Evolutionary conservation across 1,140 invertebrate species (phyloP).

Genomic region (Heliothis virescens): DNA sequence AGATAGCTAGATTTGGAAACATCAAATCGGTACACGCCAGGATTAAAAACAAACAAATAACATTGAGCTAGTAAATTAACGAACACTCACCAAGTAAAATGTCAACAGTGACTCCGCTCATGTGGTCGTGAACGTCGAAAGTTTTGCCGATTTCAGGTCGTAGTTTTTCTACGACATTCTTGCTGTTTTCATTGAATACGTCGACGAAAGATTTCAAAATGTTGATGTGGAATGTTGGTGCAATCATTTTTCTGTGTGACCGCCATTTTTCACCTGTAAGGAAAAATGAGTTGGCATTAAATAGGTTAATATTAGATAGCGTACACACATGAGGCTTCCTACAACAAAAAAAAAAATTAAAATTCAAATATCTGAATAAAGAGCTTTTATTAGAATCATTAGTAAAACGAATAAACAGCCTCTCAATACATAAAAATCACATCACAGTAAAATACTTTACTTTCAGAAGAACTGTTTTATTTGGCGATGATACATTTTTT

Average conservation of each 20-base stretch:
- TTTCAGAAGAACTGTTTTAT: too few species aligned
- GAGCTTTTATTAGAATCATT: too few species aligned
- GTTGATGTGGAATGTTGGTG: slow-evolving; percentile 97
- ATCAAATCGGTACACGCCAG: too few species aligned
- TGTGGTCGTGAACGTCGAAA: slow-evolving; percentile 94
- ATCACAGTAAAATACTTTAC: too few species aligned
- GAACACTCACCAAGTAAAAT: slow-evolving; percentile 91
- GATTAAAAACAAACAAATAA: not conserved
- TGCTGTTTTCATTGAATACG: slow-evolving; percentile 94
- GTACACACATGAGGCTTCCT: not conserved
- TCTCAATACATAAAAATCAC: too few species aligned
- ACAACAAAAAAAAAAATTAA: not conserved
- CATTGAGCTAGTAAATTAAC: not conserved
- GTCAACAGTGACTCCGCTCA: slow-evolving; percentile 95
- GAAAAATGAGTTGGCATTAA: not conserved
- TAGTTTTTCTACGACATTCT: slow-evolving; percentile 90
- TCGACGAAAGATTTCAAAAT: slow-evolving; percentile 96
- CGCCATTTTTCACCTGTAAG: slow-evolving; percentile 92
- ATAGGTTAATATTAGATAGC: too few species aligned
- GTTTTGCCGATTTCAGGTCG: slow-evolving; percentile 88
- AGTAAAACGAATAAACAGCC: too few species aligned
- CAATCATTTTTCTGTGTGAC: slow-evolving; percentile 94
- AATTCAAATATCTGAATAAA: not conserved
- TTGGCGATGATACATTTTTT: too few species aligned
- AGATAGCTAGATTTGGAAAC: too few species aligned